Percentiles rank a stretch among this genome's conserved stretches.
phyloP scores from a whole-genome alignment of 2,888 invertebrate species.

The Watsonalla binaria region DNA sequence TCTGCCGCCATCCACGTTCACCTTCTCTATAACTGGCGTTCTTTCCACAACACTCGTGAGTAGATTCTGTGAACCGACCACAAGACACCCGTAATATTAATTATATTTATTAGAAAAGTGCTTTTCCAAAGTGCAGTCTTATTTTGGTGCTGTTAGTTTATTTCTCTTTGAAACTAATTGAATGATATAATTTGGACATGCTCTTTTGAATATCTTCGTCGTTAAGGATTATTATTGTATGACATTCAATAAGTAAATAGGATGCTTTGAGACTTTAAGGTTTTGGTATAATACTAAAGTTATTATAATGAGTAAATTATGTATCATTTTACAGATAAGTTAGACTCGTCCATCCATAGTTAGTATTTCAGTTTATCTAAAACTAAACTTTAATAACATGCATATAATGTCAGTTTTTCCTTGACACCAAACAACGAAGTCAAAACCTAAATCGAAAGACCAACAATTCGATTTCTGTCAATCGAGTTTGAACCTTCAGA shows the following conservation, averaged over 20 bases:
- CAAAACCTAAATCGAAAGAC: not conserved
- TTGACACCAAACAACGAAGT: not conserved
- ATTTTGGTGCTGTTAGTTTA: not conserved
- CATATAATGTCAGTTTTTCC: not conserved
- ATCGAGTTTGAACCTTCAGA: not conserved
- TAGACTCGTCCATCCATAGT: not conserved
- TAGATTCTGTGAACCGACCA: constrained; percentile 84
- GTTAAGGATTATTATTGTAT: no score
- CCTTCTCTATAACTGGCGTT: constrained; percentile 95
- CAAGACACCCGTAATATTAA: constrained; percentile 37
- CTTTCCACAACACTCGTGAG: constrained; percentile 96
- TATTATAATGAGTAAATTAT: no score
- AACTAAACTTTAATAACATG: not conserved
- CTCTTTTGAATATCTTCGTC: not conserved
- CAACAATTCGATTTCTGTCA: not conserved
- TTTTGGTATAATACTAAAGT: no score
- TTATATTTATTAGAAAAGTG: constrained; percentile 15
- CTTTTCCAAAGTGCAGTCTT: not conserved
- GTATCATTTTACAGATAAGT: no score
- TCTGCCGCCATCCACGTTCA: constrained; percentile 96
- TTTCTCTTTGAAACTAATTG: not conserved
- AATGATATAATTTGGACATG: not conserved
- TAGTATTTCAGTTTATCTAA: not conserved
- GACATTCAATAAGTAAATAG: not conserved
- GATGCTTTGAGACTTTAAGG: no score